Base-by-base conservation (phyloP, 2,113 vertebrate genomes). In the Channa argus region DNA sequence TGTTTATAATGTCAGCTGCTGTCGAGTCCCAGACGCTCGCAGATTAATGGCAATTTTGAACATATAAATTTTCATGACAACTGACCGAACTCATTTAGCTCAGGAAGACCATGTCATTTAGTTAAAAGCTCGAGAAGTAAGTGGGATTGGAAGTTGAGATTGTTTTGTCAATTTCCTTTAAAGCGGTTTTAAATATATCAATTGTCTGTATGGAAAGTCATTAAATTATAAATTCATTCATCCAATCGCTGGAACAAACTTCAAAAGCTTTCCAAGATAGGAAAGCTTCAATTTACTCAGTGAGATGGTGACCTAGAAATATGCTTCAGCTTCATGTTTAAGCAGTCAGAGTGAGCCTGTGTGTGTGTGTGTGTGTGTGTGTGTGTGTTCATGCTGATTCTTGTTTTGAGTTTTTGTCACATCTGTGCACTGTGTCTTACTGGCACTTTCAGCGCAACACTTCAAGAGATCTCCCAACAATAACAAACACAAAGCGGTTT, bases 221-320 rank as follows among this genome's bases (percentile, higher is more conserved):
- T 56, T 50, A 43, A 46, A 83, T 65, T 65, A 50, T 5, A 79
- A 83, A 79, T 62, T 61, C 56, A 78, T 67, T 80, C 83, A 71
- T 71, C 63, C 77, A 82, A 53, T 89, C 64, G 60, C 62, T 71
- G 58, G 0, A 51, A 52, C 3, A 7, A 82, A 91, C 79, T 86
- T 91, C 85, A 84, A 90, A 89, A 56, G 36, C 44, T 71, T 47
- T 49, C 39, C 1, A 6, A 52, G 69, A 76, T 77, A 60, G 50
- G 55, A 58, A 79, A 86, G 83, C 76, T 87, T 85, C 79, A 79
- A 84, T 79, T 79, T 80, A 77, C 78, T 79, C 15, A 52, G 78
- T 3, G 73, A 84, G 72, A 79, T 0, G 77, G 66, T 89, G 90
- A 90, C 88, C 90, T 79, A 91, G 90, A 91, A 91, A 91, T 75